Evolutionary conservation across 2,888 invertebrate species (phyloP), one percentile per base, ranked within the genome.

Genomic region (Netelia inedita): DNA sequence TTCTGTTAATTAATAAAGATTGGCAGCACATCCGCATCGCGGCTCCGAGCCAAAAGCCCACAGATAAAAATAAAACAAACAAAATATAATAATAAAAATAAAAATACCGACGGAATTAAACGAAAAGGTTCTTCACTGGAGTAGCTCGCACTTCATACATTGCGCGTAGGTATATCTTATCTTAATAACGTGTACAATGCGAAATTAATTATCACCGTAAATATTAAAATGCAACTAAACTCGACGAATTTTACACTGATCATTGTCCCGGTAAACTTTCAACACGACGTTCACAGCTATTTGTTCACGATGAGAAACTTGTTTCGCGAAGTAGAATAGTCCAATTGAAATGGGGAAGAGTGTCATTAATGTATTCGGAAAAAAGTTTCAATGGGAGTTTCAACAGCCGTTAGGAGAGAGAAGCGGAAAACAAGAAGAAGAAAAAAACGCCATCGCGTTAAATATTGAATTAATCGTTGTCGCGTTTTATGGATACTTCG

Each of bases 1-100:
- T 75, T 73, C 80, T 83, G 69, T 83, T 85, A 82, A 85, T 85
- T 84, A 84, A 84, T 84, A 84, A 84, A 84, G 80, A 84, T 84
- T 84, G 83, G 83, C 83, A 84, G 80, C 46, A 68, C 53, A 80
- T 73, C 71, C 68, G 23, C 53, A 59, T 63, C 63, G 61, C 83
- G 80, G 80, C 80, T 21, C 55, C 35, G 83, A 76, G 83, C 83
- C 83, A 84, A 80, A 80, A 68, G 28, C 46, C 63, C 43, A n/a
- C 53, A 1, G 68, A 9, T 23, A 41, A 59, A 65, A 19, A 69
- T 46, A 73, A 66, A 55, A 69, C 21, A 35, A 53, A 55, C 50
- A 68, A 73, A 68, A 53, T 23, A 59, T 43, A 10, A 9, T 8
- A 63, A 21, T 23, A 53, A 59, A 76, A 78, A 79, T 55, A 21